phyloP scores from a whole-genome alignment of 2,888 invertebrate genomes.

The Nasonovia ribisnigri region DNA sequence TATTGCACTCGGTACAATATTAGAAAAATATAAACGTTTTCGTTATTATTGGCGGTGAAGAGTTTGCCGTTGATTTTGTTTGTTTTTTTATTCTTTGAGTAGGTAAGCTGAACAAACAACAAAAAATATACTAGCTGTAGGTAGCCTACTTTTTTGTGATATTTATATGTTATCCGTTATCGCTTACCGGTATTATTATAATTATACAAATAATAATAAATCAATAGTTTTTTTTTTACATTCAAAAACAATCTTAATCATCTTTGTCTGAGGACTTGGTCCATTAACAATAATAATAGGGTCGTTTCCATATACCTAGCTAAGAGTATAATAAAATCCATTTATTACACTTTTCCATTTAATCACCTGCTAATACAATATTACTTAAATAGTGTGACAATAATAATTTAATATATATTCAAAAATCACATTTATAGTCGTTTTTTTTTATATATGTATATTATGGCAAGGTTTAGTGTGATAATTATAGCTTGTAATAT shows the following conservation, averaged over 20 bases:
- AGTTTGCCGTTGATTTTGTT: not conserved
- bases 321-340: conserved; percentile 11
- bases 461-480: not conserved
- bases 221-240: not conserved
- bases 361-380: conserved; percentile 1
- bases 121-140: not conserved
- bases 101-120: not conserved
- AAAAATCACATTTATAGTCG: not conserved
- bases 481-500: not conserved
- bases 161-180: not conserved
- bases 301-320: not conserved
- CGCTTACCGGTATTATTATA: not conserved
- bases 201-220: conserved; percentile 12
- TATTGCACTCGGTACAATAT: not conserved
- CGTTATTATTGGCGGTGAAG: not conserved
- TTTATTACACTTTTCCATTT: conserved; percentile 39
- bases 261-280: not conserved
- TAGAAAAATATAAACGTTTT: not conserved
- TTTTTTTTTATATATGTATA: not conserved
- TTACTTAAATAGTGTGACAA: conserved; percentile 8
- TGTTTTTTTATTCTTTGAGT: not conserved
- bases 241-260: not conserved
- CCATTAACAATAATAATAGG: conserved; percentile 19
- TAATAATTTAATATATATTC: not conserved
- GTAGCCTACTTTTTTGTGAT: not conserved